phyloP scores from a whole-genome alignment of 1,140 invertebrate species.

The Coptotermes formosanus region DNA sequence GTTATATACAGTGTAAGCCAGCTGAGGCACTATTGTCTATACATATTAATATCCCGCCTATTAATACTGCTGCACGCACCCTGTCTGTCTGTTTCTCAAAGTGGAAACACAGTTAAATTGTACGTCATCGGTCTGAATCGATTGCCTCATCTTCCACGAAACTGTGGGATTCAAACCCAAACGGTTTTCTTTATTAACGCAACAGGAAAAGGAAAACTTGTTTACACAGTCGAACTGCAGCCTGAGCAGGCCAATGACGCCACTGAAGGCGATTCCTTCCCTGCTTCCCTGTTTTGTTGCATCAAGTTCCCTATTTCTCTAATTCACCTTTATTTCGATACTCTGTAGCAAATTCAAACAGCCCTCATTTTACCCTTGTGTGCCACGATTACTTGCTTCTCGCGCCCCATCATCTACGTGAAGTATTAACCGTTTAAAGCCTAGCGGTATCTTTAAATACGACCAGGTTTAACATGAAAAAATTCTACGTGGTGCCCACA shows the following conservation, averaged over 20 bases:
- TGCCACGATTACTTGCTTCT: no score
- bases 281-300: neutral
- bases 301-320: neutral
- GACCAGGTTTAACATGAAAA: no score
- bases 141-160: neutral
- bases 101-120: neutral
- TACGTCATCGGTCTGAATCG: neutral
- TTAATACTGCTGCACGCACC: neutral
- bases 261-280: no score
- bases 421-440: no score
- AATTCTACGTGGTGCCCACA: no score
- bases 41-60: conserved; percentile 2
- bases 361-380: neutral
- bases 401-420: no score
- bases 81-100: neutral
- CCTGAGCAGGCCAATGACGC: neutral
- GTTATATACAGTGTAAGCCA: neutral
- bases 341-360: neutral
- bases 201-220: neutral
- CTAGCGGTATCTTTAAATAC: no score
- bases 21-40: neutral
- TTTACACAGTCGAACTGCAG: neutral
- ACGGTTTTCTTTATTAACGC: neutral
- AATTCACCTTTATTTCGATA: neutral
- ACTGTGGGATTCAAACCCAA: neutral